These are phyloP conservation scores for Gobio gobio DNA, from an alignment of 2,113 vertebrate species.

Conservation along the genomic window DNA sequence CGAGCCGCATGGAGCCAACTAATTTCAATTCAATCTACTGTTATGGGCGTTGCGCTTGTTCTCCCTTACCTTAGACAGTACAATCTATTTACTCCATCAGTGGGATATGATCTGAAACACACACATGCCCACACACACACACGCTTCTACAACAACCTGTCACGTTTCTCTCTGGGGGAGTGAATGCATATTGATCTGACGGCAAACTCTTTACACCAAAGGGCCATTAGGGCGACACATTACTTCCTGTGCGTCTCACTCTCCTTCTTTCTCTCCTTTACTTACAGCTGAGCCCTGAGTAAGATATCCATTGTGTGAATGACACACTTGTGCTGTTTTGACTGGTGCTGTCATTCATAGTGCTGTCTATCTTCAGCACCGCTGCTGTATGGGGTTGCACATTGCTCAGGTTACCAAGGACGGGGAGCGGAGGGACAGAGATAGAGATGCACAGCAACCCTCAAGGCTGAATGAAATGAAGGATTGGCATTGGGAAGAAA, in stretches of 20 bases:
- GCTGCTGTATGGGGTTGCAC: background rate
- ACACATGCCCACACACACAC: background rate
- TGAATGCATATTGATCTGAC: conserved; percentile 47
- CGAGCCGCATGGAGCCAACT: conserved; percentile 22
- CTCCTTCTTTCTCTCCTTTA: conserved; percentile 36
- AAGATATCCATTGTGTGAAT: conserved; percentile 39
- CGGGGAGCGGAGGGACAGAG: conserved; percentile 6
- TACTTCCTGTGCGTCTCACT: conserved; percentile 16
- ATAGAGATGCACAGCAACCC: conserved; percentile 5
- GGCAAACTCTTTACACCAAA: conserved; percentile 53
- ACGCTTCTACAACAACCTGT: conserved; percentile 6
- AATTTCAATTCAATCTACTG: conserved; percentile 38
- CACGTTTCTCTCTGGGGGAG: conserved; percentile 11
- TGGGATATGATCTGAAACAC: conserved; percentile 29
- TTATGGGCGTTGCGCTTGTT: conserved; percentile 17
- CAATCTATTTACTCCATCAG: conserved; percentile 36
- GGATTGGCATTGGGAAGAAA: background rate
- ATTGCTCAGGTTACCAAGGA: conserved; percentile 48
- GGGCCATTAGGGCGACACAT: conserved; percentile 46
- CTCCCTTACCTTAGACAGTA: conserved; percentile 29
- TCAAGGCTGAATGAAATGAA: conserved; percentile 21
- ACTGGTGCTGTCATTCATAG: conserved; percentile 47
- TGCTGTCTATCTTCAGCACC: conserved; percentile 35
- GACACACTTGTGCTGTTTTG: conserved; percentile 52
- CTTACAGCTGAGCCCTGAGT: conserved; percentile 39